Evolutionary conservation across 2,888 invertebrate species (phyloP).

Genomic region (Caprella mutica): DNA sequence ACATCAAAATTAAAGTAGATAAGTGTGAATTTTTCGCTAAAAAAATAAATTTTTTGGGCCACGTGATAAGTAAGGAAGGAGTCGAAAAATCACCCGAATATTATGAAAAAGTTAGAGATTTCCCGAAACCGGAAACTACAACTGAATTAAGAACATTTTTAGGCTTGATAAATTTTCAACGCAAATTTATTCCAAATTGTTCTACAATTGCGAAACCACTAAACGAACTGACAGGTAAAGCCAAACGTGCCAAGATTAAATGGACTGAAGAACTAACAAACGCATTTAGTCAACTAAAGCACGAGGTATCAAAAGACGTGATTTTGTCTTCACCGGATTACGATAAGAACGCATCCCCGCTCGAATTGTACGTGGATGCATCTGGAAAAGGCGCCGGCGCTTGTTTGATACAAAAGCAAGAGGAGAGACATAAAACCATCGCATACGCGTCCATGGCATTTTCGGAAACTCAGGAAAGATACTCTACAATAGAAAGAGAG

Average conservation of each 20-base stretch:
- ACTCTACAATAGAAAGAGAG: background rate
- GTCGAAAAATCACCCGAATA: background rate
- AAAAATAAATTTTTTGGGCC: background rate
- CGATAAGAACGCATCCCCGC: background rate
- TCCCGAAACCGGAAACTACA: background rate
- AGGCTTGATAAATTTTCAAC: background rate
- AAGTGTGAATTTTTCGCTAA: background rate
- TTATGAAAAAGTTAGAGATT: background rate
- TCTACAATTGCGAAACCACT: background rate
- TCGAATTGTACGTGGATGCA: background rate
- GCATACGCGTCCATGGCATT: background rate
- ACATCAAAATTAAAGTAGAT: background rate
- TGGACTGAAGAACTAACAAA: background rate
- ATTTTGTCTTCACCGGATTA: background rate
- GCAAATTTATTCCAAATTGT: background rate
- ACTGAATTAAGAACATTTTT: background rate
- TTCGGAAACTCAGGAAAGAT: background rate
- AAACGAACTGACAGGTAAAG: background rate
- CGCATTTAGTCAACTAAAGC: background rate
- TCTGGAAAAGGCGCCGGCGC: background rate
- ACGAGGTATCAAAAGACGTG: background rate
- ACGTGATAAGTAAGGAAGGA: background rate
- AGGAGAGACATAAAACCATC: background rate
- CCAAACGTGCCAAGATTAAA: background rate
- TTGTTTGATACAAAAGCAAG: background rate